Evolutionary conservation across 2,797 vertebrate genomes (phyloP), one percentile per base, ranked within the genome.

Genomic region (Cryptoprocta ferox): DNA sequence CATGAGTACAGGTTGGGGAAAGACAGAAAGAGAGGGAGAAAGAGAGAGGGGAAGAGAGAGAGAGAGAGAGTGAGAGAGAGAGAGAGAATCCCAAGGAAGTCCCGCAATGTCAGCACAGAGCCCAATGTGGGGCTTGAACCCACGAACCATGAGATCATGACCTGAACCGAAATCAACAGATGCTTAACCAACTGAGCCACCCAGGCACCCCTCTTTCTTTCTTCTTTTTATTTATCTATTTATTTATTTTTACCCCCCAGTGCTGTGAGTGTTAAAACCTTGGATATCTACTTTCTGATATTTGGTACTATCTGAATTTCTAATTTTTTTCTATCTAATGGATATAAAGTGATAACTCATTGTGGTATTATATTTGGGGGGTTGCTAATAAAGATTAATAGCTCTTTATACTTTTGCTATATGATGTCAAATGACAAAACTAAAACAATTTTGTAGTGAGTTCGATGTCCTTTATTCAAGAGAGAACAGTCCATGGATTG

Each of bases 181-280:
- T 24, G 21, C 56, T 9, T 24, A 59, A 8, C 56, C 56, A 59
- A 59, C 56, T 59, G 56, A 59, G 56, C 56, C 56, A 59, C 56
- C 8, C 21, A 59, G 56, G 56, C 21, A 0, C 56, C 19, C 19
- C 21, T 3, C 19, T 70, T 35, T 30, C 28, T 32, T 65, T 14
- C 19, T 37, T 12, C 19, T 16, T 1, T 21, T 35, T 9, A 7
- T 35, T 2, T 19, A 19, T 35, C 1, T 19, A 19, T 19, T 11
- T 9, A 18, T 70, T 13, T 19, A 3, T 35, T 70, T 1, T 4
- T 15, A 3, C 3, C 16, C 16, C 70, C 83, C 18, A 53, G 2
- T 93, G 24, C 6, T 89, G 15, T 94, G 68, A 45, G 89, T 66
- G 56, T 86, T 73, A 91, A 94, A 88, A 93, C 92, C 35, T 66